Evolutionary conservation across 2,888 invertebrate species (phyloP), one percentile per base, ranked within the genome.

Genomic region (Protodeltote pygarga): DNA sequence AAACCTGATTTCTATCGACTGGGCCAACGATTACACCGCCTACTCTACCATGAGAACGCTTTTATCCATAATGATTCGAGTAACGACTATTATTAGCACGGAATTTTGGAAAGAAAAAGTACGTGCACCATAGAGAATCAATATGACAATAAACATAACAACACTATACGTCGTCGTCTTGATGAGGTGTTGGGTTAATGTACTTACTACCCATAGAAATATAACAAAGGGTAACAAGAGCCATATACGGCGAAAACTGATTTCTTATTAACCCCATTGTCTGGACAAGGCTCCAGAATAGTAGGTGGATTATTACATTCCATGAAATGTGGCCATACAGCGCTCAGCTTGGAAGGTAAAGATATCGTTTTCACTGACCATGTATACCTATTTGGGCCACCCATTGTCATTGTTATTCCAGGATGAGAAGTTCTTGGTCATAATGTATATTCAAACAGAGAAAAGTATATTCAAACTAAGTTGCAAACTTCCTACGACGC

Each of bases 1-100:
- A 85, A 91, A 90, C 91, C 92, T 89, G 92, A 91, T 91, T 91
- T 91, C 89, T 89, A 91, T 84, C 85, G 83, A 84, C 81, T 81
- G 80, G 84, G 80, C 83, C 77, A 81, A 75, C 78, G 78, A 80
- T 83, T 81, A 79, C 74, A 73, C 77, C 79, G 77, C 79, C 79
- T 76, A 79, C 80, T 73, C 60, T 52, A 37, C 67, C 64, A 70
- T 61, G 71, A 69, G 69, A 75, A 67, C 68, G 65, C 61, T 67
- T 71, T 62, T 52, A 60, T 59, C 57, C 53, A 60, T 68, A 76
- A 70, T 54, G 46, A 60, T 68, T 63, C 45, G 52, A 71, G 50
- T 54, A 61, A 64, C 46, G 29, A 57, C 68, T 65, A 59, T 70
- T 65, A 69, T 59, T 60, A 63, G 46, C 51, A 55, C 19, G 33